A percentile compares a stretch with the other conserved stretches of the same genome.
phyloP scores from a whole-genome alignment of 37 sponge, comb jelly and placozoan species.

The Axinella damicornis region DNA sequence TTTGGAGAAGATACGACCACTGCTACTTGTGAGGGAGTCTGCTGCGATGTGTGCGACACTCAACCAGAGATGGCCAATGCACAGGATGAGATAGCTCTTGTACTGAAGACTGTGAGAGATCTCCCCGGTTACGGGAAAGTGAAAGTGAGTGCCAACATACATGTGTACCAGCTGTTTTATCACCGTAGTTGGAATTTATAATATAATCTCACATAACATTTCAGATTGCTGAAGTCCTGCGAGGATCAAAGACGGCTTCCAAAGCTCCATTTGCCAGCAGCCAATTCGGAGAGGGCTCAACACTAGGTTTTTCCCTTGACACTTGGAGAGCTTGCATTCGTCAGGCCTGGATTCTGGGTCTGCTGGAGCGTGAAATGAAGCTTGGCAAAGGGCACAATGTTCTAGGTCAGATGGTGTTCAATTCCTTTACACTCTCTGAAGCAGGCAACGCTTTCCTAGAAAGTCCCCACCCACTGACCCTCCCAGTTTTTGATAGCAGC shows the following conservation, averaged over 20 bases:
- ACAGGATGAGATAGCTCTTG: neutral
- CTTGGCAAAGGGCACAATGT: slow-evolving; percentile 8
- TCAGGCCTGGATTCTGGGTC: slow-evolving; percentile 17
- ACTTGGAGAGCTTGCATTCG: slow-evolving; percentile 17
- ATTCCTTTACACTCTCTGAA: slow-evolving; percentile 5
- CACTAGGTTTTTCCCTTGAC: neutral
- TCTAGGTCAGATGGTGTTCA: neutral
- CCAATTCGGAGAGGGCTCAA: no score
- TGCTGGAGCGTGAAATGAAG: slow-evolving; percentile 2
- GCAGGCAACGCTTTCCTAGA: slow-evolving; percentile 1
- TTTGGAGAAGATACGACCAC: slow-evolving; percentile 1
- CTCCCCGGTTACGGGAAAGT: neutral
- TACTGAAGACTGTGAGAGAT: slow-evolving; percentile 7
- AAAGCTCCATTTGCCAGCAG: no score
- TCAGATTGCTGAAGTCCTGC: no score
- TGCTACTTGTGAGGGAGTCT: neutral
- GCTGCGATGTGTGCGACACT: slow-evolving; percentile 17
- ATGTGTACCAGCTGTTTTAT: neutral
- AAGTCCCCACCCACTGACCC: neutral
- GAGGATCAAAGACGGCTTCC: no score
- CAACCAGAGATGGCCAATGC: neutral
- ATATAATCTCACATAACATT: no score
- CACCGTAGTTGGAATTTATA: no score
- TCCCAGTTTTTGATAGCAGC: no score
- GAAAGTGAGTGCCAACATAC: slow-evolving; percentile 3